Conservation (phyloP, 1,140 invertebrate species). For the Drosophila arawakana region DNA sequence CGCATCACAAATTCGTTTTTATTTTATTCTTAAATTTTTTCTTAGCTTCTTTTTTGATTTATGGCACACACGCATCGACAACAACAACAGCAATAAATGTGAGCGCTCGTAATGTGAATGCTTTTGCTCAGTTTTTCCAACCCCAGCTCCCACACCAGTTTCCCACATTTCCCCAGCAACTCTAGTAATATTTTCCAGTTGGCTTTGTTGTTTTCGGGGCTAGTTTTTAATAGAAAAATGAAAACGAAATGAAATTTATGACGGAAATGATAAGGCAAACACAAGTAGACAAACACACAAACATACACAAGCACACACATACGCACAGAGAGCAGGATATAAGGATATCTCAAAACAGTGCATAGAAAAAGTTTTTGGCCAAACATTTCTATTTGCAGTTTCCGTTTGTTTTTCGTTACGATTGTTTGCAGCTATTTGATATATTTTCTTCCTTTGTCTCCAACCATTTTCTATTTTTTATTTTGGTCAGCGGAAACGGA, state of each 20-base stretch:
- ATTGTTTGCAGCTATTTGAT: conserved; percentile 66
- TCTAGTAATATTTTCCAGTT: conserved; percentile 19
- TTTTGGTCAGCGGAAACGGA: conserved; percentile 70
- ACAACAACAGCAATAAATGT: conserved; percentile 19
- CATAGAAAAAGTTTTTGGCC: conserved; percentile 58
- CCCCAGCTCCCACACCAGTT: background rate
- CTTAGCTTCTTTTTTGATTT: conserved; percentile 66
- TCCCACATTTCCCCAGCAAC: conserved; percentile 3
- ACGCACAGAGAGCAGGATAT: conserved; percentile 7
- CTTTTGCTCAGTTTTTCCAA: conserved; percentile 17
- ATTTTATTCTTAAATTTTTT: conserved; percentile 8
- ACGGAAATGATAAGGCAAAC: conserved; percentile 78
- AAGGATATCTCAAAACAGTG: conserved; percentile 59
- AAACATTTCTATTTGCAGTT: conserved; percentile 76
- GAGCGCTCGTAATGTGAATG: conserved; percentile 15
- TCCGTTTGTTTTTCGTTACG: conserved; percentile 57
- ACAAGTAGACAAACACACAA: conserved; percentile 30
- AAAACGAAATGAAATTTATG: conserved; percentile 81
- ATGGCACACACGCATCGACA: conserved; percentile 51
- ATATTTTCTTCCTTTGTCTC: conserved; percentile 53
- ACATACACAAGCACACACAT: conserved; percentile 6
- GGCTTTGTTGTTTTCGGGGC: conserved; percentile 38
- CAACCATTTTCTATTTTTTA: conserved; percentile 24
- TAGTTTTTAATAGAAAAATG: conserved; percentile 83
- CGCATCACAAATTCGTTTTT: conserved; percentile 23